Conservation (phyloP, 92 coral and sea anemone genomes). For the Porites divaricata region DNA sequence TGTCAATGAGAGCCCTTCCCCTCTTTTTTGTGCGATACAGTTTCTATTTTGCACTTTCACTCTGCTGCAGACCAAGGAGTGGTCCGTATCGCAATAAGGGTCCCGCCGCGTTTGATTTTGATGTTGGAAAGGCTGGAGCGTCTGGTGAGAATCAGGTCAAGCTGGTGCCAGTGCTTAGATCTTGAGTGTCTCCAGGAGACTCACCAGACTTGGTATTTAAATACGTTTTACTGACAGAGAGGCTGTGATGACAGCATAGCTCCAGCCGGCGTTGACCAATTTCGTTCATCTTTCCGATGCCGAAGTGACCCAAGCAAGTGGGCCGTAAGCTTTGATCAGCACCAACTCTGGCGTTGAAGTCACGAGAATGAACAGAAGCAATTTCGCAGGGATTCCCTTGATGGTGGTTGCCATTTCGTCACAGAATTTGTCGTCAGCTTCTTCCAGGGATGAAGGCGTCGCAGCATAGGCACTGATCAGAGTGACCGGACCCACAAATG, state of each 20-base stretch:
- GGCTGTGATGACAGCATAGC: constrained; percentile 10
- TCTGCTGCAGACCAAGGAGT: constrained; percentile 56
- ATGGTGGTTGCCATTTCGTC: not conserved
- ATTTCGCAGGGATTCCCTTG: not conserved
- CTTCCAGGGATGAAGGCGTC: not conserved
- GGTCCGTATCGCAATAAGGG: constrained; percentile 71
- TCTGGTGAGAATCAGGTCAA: constrained; percentile 39
- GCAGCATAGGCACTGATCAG: not conserved
- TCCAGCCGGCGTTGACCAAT: constrained; percentile 45
- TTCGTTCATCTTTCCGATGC: constrained; percentile 42
- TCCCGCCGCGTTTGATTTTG: constrained; percentile 42
- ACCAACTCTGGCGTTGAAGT: too few relatives aligned
- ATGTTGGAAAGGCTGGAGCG: constrained; percentile 26
- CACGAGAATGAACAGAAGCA: not conserved
- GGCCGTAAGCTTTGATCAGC: constrained; percentile 39
- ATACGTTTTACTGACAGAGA: not conserved
- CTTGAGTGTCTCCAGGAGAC: constrained; percentile 36
- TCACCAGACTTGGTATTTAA: not conserved
- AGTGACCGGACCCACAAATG: not conserved
- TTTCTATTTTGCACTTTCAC: constrained; percentile 35
- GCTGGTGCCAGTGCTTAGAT: constrained; percentile 47
- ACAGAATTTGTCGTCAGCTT: not conserved
- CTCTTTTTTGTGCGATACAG: constrained; percentile 22
- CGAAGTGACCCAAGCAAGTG: constrained; percentile 20
- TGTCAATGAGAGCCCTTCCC: constrained; percentile 39